Evolutionary conservation across 2,888 invertebrate genomes (phyloP).

Genomic region (Steromphala cineraria): DNA sequence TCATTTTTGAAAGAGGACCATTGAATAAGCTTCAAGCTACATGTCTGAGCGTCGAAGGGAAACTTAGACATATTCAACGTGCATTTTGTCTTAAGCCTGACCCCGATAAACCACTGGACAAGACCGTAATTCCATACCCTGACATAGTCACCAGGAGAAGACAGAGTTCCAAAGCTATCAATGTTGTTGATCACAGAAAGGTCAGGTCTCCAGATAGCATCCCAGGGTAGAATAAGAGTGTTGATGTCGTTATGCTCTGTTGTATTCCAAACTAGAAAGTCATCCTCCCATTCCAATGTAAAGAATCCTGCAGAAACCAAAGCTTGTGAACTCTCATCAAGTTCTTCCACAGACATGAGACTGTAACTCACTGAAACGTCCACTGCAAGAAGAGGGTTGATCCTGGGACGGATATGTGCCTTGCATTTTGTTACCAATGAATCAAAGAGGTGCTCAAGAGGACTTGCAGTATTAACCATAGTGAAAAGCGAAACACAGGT

Average conservation of each 20-base stretch:
- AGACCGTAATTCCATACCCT: not conserved
- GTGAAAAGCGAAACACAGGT: too few relatives aligned
- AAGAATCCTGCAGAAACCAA: not conserved
- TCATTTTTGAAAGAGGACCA: not conserved
- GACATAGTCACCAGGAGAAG: not conserved
- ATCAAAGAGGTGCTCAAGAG: not conserved
- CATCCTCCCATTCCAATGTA: not conserved
- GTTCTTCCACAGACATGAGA: not conserved
- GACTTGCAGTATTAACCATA: too few relatives aligned
- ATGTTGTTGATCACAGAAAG: not conserved
- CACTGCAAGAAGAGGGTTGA: not conserved
- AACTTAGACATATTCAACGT: not conserved
- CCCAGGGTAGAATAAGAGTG: not conserved
- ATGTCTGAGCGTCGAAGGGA: not conserved
- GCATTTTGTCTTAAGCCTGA: not conserved
- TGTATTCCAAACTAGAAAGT: not conserved
- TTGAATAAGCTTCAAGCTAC: not conserved
- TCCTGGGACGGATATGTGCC: not conserved
- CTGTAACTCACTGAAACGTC: not conserved
- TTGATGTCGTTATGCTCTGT: not conserved
- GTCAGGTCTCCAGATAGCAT: not conserved
- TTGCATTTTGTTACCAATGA: not conserved
- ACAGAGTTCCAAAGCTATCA: not conserved
- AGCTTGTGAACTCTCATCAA: not conserved
- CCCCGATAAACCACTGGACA: not conserved